Evolutionary conservation across 1,140 invertebrate species (phyloP), one percentile per base, ranked within the genome.

Genomic region (Mylabris phalerata): DNA sequence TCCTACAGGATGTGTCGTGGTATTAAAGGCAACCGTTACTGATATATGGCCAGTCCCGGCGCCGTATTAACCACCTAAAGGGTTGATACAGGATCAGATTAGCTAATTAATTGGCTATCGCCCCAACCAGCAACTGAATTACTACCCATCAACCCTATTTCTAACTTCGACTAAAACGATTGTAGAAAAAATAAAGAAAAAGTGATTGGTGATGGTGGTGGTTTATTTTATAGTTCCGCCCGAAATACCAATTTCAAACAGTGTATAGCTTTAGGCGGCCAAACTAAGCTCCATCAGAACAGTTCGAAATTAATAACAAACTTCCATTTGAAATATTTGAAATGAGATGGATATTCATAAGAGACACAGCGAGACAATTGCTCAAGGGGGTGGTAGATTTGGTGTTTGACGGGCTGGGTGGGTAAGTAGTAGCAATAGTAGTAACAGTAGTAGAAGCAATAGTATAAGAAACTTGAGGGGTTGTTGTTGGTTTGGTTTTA

Each of bases 21-120:
- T 64, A 67, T 64, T 67, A 67, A 48, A 50, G 57, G 50, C 32
- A 32, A 52, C 55, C 50, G 48, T 55, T 57, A 49, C 52, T 60
- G 59, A 54, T 60, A 54, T 48, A 54, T 49, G 24, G 25, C 32
- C 32, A 40, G 40, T 42, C 44, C 45, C 50, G 50, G 25, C 44
- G 11, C 57, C 43, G 57, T 44, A 47, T 59, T 38, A 50, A 51
- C 40, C 62, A 67, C 63, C 60, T 65, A 67, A 67, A 67, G 65
- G 65, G 65, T 67, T 67, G 59, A 65, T 61, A 61, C 57, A 59
- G 63, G 61, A 61, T 61, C 59, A 67, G 63, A 65, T 67, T 67
- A 61, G 50, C 57, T 67, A 67, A 67, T 67, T 67, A 67, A 67
- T 67, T 67, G 65, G 65, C 65, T 67, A 67, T 64, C 62, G 54